Evolutionary conservation across 2,888 invertebrate genomes (phyloP), one percentile per base, ranked within the genome.

Genomic region (Erebia epiphron): DNA sequence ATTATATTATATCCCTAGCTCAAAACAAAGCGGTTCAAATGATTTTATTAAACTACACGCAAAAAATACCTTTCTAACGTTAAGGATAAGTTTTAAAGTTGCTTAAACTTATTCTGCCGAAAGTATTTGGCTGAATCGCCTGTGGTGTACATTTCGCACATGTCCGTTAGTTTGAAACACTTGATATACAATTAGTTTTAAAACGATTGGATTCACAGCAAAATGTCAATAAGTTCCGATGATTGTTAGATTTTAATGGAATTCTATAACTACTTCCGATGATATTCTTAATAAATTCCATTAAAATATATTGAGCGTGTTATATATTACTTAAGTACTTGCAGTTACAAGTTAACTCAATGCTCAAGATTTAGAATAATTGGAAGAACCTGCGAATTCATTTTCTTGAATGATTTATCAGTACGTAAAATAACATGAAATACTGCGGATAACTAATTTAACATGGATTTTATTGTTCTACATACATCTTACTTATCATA

Each of bases 101-200:
- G 18, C 26, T 2, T 58, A 21, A 58, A 50, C 41, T n/a, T n/a
- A 10, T 9, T 16, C 18, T 1, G 50, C 49, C 26, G 13, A 35
- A 54, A 56, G 41, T 9, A 65, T 54, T 65, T 65, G 18, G 16
- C 65, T 54, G 26, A 54, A 54, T n/a, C 11, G 64, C 26, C 52
- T 35, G 64, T 54, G 35, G 16, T 50, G 35, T 54, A 66, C 41
- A 71, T 66, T 74, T 72, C 69, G 71, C 68, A 72, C 72, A 72
- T 70, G 71, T 71, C 8, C 66, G 68, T 70, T 41, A 68, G 67
- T 67, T 67, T 69, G 60, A 70, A 72, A 68, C 72, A 70, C 74
- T 72, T 72, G 72, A 72, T 72, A 72, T 46, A 74, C 72, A 74
- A 71, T 74, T 71, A 68, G 68, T 67, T 72, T 71, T 67, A 58